Evolutionary conservation across 2,888 invertebrate species (phyloP).

Genomic region (Thereva nobilitata): DNA sequence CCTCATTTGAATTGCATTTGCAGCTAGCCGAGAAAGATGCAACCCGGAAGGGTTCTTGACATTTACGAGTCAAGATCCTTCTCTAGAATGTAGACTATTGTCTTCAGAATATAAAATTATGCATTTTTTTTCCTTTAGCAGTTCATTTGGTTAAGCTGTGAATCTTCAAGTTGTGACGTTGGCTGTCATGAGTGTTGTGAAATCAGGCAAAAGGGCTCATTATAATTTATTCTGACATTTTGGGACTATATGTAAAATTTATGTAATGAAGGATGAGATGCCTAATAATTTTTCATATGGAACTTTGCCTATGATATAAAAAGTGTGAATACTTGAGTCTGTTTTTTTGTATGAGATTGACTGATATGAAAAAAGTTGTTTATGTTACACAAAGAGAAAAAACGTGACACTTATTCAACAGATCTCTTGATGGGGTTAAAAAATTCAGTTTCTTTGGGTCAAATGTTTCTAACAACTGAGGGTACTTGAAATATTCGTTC

Average conservation of each 20-base stretch:
- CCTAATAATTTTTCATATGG: slow-evolving; percentile 10
- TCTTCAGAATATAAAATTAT: slow-evolving; percentile 15
- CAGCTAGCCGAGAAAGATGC: slow-evolving; percentile 10
- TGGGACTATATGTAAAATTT: slow-evolving; percentile 1
- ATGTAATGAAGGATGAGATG: slow-evolving; percentile 26
- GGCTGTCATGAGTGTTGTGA: slow-evolving; percentile 27
- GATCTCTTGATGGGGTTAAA: too few species aligned
- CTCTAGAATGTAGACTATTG: slow-evolving; percentile 3
- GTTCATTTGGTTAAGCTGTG: not conserved
- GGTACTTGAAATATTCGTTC: too few species aligned
- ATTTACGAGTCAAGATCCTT: slow-evolving; percentile 26
- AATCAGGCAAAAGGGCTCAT: slow-evolving; percentile 10
- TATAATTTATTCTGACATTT: slow-evolving; percentile 26
- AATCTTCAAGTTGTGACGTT: slow-evolving; percentile 26
- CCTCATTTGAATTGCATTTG: slow-evolving; percentile 25
- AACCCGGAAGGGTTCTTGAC: slow-evolving; percentile 29
- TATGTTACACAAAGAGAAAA: too few species aligned
- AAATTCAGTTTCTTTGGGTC: too few species aligned
- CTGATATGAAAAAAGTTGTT: not conserved
- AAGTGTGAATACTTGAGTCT: slow-evolving; percentile 4
- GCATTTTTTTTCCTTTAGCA: slow-evolving; percentile 12
- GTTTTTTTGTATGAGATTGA: not conserved
- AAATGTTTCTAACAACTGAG: too few species aligned
- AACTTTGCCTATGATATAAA: slow-evolving; percentile 3
- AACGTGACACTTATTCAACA: too few species aligned